Percentiles rank a stretch among this genome's conserved stretches.
Conservation (phyloP, 2,888 invertebrate genomes). For the Branchellion lobata region DNA sequence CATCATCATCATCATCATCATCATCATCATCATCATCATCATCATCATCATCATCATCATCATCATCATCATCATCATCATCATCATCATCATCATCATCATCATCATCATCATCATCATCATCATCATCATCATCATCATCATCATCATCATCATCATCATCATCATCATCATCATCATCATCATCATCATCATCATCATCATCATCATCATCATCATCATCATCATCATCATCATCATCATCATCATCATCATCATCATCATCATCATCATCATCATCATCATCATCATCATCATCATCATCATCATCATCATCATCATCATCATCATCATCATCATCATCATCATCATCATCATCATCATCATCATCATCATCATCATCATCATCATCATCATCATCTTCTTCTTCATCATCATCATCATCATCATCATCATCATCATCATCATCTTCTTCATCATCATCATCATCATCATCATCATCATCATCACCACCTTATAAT, state of each 20-base stretch:
- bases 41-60: too few species aligned
- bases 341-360: constrained; percentile 36
- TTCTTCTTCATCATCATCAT: constrained; percentile 19
- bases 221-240: too few species aligned
- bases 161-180: constrained; percentile 26
- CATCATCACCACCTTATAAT: not conserved
- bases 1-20: constrained; percentile 14
- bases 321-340: constrained; percentile 19
- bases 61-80: not conserved
- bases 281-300: too few species aligned
- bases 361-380: constrained; percentile 34
- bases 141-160: constrained; percentile 37
- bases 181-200: not conserved
- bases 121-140: constrained; percentile 35
- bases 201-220: not conserved
- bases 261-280: not conserved
- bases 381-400: constrained; percentile 39
- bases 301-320: constrained; percentile 3
- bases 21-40: not conserved
- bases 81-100: constrained; percentile 27
- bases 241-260: constrained; percentile 18
- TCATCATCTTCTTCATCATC: constrained; percentile 8
- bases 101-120: constrained; percentile 36
- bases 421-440: constrained; percentile 24
- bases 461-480: not conserved